phyloP scores from a whole-genome alignment of 2,888 invertebrate genomes.

The Drosophila paranaensis region DNA sequence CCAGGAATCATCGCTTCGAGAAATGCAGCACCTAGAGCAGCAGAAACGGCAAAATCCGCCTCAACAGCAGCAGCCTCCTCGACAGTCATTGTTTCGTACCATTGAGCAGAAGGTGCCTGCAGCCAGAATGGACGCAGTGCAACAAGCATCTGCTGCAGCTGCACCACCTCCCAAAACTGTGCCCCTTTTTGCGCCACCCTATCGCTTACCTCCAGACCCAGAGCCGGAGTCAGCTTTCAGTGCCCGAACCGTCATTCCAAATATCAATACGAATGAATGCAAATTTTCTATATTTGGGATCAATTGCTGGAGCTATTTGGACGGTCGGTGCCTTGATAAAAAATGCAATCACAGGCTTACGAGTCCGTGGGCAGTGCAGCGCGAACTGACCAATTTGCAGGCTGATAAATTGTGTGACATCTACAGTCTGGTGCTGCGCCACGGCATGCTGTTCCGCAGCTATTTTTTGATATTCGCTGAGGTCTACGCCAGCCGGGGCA shows the following conservation, averaged over 20 bases:
- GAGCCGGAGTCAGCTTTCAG: background rate
- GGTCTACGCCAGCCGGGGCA: conserved; percentile 29
- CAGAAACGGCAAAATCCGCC: too few relatives aligned
- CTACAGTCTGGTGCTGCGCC: conserved; percentile 33
- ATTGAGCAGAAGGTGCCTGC: too few relatives aligned
- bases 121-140: too few relatives aligned
- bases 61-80: background rate
- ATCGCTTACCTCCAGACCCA: background rate
- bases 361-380: conserved; percentile 28
- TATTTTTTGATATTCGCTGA: conserved; percentile 39
- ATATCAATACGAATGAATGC: background rate
- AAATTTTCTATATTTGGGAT: conserved; percentile 43
- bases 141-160: too few relatives aligned
- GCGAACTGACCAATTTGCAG: conserved; percentile 15
- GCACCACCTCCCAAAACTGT: background rate
- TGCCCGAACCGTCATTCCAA: background rate
- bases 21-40: background rate
- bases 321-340: conserved; percentile 9
- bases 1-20: background rate
- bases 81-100: background rate
- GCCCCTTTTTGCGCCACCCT: conserved; percentile 42
- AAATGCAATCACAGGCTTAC: conserved; percentile 45
- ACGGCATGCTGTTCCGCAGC: conserved; percentile 23
- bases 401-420: background rate
- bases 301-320: conserved; percentile 38